Conservation (phyloP, 2,113 vertebrate genomes). For the Malurus alboscapulatus region DNA sequence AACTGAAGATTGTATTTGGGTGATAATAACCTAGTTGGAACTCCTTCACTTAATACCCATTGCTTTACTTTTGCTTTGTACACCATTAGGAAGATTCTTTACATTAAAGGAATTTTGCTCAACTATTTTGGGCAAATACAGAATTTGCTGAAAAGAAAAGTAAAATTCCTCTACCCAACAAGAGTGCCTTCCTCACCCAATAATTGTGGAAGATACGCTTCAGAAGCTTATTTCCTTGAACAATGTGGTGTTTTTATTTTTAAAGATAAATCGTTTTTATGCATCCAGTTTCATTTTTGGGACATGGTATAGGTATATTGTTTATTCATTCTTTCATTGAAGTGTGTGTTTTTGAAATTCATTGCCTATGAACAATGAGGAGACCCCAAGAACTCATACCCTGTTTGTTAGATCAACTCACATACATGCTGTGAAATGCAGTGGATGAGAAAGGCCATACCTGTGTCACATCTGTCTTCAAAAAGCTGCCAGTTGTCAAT, state of each 20-base stretch:
- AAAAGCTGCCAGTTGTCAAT: background rate
- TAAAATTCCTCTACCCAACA: background rate
- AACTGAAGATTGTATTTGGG: background rate
- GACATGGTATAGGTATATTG: background rate
- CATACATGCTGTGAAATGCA: fast-evolving
- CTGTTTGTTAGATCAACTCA: background rate
- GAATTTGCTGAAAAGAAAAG: background rate
- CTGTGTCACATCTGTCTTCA: background rate
- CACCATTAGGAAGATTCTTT: background rate
- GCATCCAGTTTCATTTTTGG: background rate
- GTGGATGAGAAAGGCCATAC: background rate
- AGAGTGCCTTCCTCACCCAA: background rate
- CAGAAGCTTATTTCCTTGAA: background rate
- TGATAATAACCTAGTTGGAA: background rate
- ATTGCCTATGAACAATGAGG: background rate
- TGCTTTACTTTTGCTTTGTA: background rate
- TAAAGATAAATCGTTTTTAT: background rate
- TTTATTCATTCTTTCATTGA: background rate
- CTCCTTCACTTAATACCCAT: background rate
- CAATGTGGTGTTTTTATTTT: background rate
- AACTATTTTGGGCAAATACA: background rate
- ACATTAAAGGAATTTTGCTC: background rate
- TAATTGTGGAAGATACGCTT: background rate
- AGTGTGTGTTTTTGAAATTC: background rate
- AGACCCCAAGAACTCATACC: background rate